A percentile compares a stretch with the other conserved stretches of the same genome.
Evolutionary conservation across 2,113 vertebrate genomes (phyloP).

Genomic region (Tonatia bakeri): DNA sequence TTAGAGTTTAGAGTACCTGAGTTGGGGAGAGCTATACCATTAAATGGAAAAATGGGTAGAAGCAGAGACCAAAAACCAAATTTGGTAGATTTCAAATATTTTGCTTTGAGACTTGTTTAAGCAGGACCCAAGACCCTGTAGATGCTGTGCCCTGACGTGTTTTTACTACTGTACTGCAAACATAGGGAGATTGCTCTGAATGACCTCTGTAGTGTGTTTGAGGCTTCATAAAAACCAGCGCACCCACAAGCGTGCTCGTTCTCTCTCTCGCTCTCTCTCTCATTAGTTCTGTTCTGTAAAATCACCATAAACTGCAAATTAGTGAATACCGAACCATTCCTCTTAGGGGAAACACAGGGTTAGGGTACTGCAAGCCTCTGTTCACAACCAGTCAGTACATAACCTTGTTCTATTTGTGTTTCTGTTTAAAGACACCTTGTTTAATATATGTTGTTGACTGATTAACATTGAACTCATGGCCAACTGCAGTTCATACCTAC

Average conservation of each 20-base stretch:
- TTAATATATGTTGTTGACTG: not conserved
- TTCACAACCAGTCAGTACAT: not conserved
- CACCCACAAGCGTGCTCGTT: not conserved
- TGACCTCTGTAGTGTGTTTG: not conserved
- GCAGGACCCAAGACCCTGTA: not conserved
- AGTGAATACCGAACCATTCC: not conserved
- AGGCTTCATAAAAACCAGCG: not conserved
- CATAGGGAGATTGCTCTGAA: not conserved
- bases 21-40: not conserved
- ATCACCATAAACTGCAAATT: not conserved
- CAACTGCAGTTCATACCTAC: not conserved
- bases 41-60: not conserved
- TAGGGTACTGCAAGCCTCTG: not conserved
- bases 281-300: not conserved
- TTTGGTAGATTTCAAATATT: not conserved
- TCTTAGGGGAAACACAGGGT: not conserved
- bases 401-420: not conserved
- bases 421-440: conserved; percentile 6
- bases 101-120: conserved; percentile 12
- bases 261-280: not conserved
- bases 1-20: not conserved
- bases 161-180: not conserved
- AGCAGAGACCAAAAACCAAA: not conserved
- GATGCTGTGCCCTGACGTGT: not conserved
- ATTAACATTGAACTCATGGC: not conserved